Evolutionary conservation across 2,113 vertebrate genomes (phyloP).

Genomic region (Rhynchomys soricoides): DNA sequence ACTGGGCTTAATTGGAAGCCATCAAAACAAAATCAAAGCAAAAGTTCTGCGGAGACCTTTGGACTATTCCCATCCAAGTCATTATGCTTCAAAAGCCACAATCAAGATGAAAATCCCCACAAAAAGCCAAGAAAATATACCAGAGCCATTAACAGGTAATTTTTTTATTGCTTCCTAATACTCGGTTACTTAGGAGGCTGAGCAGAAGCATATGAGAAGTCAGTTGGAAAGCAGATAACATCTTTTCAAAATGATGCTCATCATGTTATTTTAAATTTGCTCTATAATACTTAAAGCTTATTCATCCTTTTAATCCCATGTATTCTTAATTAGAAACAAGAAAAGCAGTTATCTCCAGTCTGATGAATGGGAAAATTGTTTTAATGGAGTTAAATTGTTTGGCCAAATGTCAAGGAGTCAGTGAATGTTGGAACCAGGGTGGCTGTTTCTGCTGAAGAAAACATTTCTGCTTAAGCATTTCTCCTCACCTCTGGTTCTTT

Average conservation of each 20-base stretch:
- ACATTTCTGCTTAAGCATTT: neutral
- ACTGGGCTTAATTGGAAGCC: constrained; percentile 23
- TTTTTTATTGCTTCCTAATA: neutral
- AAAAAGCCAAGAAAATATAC: neutral
- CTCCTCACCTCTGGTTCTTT: neutral
- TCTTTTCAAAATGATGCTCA: constrained; percentile 41
- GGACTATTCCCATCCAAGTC: neutral
- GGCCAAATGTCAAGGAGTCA: neutral
- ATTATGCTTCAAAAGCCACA: neutral
- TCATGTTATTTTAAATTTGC: neutral
- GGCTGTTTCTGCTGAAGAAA: neutral
- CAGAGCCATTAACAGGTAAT: constrained; percentile 67
- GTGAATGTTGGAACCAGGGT: neutral
- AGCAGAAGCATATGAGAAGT: constrained; percentile 76
- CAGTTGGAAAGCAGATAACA: constrained; percentile 72
- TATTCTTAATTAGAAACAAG: constrained; percentile 2
- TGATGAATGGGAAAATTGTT: neutral
- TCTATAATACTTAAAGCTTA: neutral
- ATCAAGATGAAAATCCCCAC: neutral
- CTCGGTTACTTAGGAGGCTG: constrained; percentile 73
- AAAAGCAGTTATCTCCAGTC: neutral
- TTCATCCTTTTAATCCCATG: constrained; percentile 3
- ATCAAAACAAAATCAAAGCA: constrained; percentile 39
- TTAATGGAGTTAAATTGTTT: neutral
- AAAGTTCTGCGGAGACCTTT: neutral